Evolutionary conservation across 2,113 vertebrate genomes (phyloP).

Genomic region (Falcunculus frontatus): DNA sequence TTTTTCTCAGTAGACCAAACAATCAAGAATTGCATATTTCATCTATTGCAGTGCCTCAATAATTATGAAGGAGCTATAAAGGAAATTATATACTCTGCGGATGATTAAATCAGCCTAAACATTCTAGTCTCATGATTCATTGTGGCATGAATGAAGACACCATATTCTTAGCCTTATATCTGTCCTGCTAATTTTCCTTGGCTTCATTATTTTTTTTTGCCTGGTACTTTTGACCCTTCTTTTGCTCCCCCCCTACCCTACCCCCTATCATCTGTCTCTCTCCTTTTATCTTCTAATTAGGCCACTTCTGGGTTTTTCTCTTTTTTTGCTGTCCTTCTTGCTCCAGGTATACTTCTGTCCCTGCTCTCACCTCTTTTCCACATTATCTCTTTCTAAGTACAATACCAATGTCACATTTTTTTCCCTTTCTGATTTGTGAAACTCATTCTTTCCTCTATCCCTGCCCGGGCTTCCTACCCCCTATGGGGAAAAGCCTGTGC

Average conservation of each 20-base stretch:
- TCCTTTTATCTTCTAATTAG: slow-evolving; percentile 70
- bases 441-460: slow-evolving; percentile 74
- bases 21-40: not conserved
- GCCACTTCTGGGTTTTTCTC: slow-evolving; percentile 53
- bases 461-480: slow-evolving; percentile 76
- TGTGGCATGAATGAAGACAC: slow-evolving; percentile 28
- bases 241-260: not conserved
- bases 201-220: slow-evolving; percentile 20
- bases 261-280: slow-evolving; percentile 3
- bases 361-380: slow-evolving; percentile 61
- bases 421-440: slow-evolving; percentile 70
- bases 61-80: slow-evolving; percentile 29
- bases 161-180: slow-evolving; percentile 13
- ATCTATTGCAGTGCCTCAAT: slow-evolving; percentile 6
- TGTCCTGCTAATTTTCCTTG: slow-evolving; percentile 52
- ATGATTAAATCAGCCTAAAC: slow-evolving; percentile 52
- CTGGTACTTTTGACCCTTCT: slow-evolving; percentile 33
- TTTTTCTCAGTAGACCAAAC: not conserved
- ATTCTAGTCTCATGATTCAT: slow-evolving; percentile 28
- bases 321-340: slow-evolving; percentile 62
- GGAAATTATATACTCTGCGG: not conserved
- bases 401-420: slow-evolving; percentile 63
- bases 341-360: slow-evolving; percentile 68
- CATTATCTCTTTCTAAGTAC: slow-evolving; percentile 70
- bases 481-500: slow-evolving; percentile 61